Evolutionary conservation across 2,113 vertebrate genomes (phyloP), one percentile per base, ranked within the genome.

Genomic region (Planiliza haematocheilus): DNA sequence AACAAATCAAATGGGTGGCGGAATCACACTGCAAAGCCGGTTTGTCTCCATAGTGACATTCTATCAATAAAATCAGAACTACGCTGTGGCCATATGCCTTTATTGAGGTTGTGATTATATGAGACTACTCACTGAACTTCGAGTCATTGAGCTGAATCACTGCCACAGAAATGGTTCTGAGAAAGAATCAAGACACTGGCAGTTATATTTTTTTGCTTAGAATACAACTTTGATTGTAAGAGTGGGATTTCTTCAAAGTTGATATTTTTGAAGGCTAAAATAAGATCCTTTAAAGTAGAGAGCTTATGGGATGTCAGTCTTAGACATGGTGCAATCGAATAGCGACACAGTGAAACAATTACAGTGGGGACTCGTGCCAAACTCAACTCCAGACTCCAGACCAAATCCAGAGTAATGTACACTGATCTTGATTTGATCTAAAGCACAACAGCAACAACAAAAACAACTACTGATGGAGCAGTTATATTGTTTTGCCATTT

Each of bases 341-440:
- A 49, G 69, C 16, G n/a, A 79, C 88, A 89, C 78, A 30, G 69
- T 83, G 90, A 85, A 90, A 59, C 82, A 88, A 88, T 89, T 89
- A 88, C 53, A 81, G 59, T 3, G 41, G 71, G 78, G 82, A 71
- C n/a, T 43, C 1, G 0, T 2, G 81, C 82, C 85, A 83, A 73
- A 61, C 81, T 71, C 74, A 73, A 61, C 81, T 71, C 74, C 61
- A 53, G 86, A 58, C 83, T 87, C 84, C 80, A 79, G 60, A 81
- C 69, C 77, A 71, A 85, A 88, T 85, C 56, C 52, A 46, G 61
- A 62, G 48, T 62, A 60, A 77, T 70, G 53, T 70, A 62, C 38
- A 38, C 77, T 80, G 82, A 86, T 75, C 79, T 75, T 70, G 43
- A 79, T 38, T 77, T 7, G 1, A 65, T 80, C 72, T 60, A 68